Evolutionary conservation across 2,888 invertebrate species (phyloP).

Genomic region (Amphipyra tragopoginis): DNA sequence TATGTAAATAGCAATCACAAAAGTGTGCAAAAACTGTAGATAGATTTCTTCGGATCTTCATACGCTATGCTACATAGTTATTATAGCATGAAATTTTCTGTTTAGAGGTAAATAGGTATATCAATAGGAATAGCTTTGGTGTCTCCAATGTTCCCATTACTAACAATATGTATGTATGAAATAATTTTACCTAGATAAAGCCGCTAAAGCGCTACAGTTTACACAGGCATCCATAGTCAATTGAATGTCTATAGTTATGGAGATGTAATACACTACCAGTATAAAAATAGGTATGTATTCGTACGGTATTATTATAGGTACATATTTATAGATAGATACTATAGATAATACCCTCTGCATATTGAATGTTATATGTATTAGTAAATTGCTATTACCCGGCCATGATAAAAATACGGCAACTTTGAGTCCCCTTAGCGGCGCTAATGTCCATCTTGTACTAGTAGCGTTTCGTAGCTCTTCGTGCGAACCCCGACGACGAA

Average conservation of each 20-base stretch:
- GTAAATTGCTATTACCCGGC: slow-evolving; percentile 82
- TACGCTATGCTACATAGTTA: too few relatives aligned
- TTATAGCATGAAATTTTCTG: neutral
- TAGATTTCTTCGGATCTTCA: neutral
- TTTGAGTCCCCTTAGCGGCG: slow-evolving; percentile 60
- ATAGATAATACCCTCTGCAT: slow-evolving; percentile 62
- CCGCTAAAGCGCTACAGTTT: too few relatives aligned
- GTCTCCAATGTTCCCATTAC: neutral
- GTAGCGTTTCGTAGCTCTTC: slow-evolving; percentile 79
- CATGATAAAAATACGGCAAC: slow-evolving; percentile 68
- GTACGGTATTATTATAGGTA: slow-evolving; percentile 63
- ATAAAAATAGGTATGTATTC: slow-evolving; percentile 64
- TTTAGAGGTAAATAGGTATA: too few relatives aligned
- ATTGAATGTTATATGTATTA: slow-evolving; percentile 66
- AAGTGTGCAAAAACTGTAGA: neutral
- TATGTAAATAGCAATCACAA: neutral
- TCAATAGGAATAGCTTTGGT: neutral
- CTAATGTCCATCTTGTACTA: slow-evolving; percentile 72
- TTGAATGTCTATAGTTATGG: slow-evolving; percentile 28
- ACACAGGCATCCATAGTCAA: slow-evolving; percentile 37
- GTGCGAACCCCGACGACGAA: slow-evolving; percentile 88
- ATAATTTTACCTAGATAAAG: too few relatives aligned
- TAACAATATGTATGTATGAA: neutral
- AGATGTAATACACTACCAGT: slow-evolving; percentile 41
- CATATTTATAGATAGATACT: slow-evolving; percentile 63